A percentile compares a stretch with the other conserved stretches of the same genome.
Conservation (phyloP, 2,888 invertebrate genomes). For the Campoplex nolae region DNA sequence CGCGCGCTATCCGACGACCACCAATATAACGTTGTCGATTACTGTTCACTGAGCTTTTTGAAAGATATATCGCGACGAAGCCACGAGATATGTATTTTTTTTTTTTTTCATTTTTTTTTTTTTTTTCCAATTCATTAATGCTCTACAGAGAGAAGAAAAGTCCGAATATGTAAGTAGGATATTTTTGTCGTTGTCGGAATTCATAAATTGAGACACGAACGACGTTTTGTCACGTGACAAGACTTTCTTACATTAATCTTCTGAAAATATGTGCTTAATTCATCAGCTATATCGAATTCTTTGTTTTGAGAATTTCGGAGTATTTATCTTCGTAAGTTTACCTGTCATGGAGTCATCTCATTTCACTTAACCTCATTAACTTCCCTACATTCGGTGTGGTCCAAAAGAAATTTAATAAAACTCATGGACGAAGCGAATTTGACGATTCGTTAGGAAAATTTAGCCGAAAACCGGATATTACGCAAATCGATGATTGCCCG, state of each 20-base stretch:
- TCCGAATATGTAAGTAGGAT: background rate
- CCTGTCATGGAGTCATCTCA: background rate
- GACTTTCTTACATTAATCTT: background rate
- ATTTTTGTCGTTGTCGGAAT: background rate
- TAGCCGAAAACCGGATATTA: no score
- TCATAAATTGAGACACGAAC: background rate
- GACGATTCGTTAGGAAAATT: no score
- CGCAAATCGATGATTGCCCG: no score
- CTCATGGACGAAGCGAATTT: no score
- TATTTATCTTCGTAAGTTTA: no score
- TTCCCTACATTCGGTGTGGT: no score
- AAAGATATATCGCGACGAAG: background rate
- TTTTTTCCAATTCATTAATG: conserved; percentile 12
- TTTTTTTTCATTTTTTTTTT: background rate
- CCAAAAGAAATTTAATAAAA: no score
- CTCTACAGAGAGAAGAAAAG: background rate
- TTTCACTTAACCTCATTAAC: no score
- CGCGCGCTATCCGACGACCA: conserved; percentile 11
- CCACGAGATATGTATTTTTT: background rate
- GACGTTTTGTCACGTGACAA: conserved; percentile 2
- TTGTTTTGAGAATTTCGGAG: background rate
- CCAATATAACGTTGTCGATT: conserved; percentile 52
- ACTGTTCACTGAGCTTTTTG: conserved; percentile 62
- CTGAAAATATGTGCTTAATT: background rate
- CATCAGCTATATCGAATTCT: background rate